phyloP scores from a whole-genome alignment of 2,888 invertebrate species.

The Drosophila pegasa region DNA sequence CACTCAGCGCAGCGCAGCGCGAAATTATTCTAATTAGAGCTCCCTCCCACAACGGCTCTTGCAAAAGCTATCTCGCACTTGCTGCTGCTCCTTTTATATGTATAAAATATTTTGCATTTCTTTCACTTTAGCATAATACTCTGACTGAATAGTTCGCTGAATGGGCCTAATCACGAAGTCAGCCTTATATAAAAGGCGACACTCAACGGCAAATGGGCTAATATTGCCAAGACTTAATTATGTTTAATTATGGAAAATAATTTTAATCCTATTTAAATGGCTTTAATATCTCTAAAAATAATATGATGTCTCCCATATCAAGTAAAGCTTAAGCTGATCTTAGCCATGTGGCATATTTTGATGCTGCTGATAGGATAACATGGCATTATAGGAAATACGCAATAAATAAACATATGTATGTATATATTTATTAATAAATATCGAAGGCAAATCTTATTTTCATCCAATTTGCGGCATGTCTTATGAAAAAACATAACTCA shows the following conservation, averaged over 20 bases:
- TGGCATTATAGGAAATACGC: no score
- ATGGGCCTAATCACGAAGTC: constrained; percentile 41
- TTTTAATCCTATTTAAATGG: background rate
- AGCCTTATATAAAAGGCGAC: background rate
- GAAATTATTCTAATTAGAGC: constrained; percentile 77
- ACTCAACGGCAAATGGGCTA: background rate
- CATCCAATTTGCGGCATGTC: constrained; percentile 16
- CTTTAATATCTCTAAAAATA: background rate
- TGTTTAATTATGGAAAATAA: background rate
- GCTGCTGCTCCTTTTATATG: constrained; percentile 12
- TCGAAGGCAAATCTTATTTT: background rate
- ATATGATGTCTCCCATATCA: background rate
- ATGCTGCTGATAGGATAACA: background rate
- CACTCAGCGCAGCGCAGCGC: constrained; percentile 66
- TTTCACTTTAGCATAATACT: constrained; percentile 24
- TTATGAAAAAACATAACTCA: constrained; percentile 21
- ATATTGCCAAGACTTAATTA: background rate
- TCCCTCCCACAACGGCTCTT: constrained; percentile 2
- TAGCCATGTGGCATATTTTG: no score
- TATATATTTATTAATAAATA: background rate
- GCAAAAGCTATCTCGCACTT: constrained; percentile 21
- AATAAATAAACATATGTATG: background rate
- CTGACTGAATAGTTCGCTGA: constrained; percentile 36
- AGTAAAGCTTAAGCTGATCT: no score
- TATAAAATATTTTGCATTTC: constrained; percentile 24